A percentile compares a stretch with the other conserved stretches of the same genome.
Conservation (phyloP, 2,113 vertebrate species). For the Ochotona curzoniae region DNA sequence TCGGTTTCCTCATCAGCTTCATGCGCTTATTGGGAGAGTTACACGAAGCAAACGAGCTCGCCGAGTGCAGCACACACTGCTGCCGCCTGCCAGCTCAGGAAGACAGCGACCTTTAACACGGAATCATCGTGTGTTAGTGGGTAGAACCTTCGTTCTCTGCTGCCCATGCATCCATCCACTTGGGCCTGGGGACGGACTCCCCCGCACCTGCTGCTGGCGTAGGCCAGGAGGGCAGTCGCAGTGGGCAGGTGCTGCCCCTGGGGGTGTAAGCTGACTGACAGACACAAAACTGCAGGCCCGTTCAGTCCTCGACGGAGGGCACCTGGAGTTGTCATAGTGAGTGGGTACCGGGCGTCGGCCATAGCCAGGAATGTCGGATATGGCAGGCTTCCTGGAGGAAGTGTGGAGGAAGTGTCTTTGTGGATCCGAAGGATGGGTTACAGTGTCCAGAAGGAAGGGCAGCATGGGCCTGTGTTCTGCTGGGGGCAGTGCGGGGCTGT, state of each 20-base stretch:
- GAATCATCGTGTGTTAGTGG: not conserved
- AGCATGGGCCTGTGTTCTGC: not conserved
- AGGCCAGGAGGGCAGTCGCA: not conserved
- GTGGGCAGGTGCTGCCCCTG: not conserved
- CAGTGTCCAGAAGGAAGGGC: not conserved
- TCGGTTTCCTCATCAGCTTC: slow-evolving; percentile 31
- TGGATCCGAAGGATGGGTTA: not conserved
- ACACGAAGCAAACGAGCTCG: not conserved
- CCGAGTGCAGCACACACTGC: not conserved
- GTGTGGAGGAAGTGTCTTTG: too few species aligned
- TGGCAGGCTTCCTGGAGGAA: not conserved
- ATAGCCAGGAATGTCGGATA: not conserved
- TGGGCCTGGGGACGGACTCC: not conserved
- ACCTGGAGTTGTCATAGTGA: too few species aligned
- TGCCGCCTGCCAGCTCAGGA: not conserved
- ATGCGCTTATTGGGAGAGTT: not conserved
- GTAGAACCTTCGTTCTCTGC: not conserved
- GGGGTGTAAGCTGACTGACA: not conserved
- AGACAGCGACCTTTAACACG: not conserved
- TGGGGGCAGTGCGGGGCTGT: not conserved
- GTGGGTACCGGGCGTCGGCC: not conserved
- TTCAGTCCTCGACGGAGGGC: not conserved
- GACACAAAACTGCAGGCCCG: not conserved
- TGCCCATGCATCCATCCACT: not conserved
- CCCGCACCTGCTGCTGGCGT: not conserved